Base-by-base conservation (phyloP, 2,797 vertebrate genomes). In the Heterohyrax brucei region DNA sequence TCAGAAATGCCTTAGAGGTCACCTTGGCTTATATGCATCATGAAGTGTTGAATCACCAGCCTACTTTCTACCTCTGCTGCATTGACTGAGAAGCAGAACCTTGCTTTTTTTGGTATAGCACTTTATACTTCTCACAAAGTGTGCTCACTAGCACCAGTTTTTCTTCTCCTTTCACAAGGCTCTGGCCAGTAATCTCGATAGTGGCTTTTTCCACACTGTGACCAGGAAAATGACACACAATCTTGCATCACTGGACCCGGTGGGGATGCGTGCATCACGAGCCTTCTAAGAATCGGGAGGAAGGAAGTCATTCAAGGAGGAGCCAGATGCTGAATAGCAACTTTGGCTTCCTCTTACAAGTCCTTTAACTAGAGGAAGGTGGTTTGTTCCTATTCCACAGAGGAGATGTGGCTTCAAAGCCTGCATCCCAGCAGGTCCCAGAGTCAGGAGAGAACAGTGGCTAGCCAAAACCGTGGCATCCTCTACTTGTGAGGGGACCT, bases 281-380 rank as follows among this genome's bases (percentile, higher is more conserved):
- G 95, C 95, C 97, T 96, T 98, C 96, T 96, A 97, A 97, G 97
- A 97, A 97, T 86, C 50, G 56, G 84, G 91, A 97, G 97, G 97
- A 98, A 98, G 97, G 97, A 98, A 97, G 93, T 96, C 94, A 94
- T 92, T 97, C 93, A 87, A 77, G 91, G 96, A 96, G 59, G 73
- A 91, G 91, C 93, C 96, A 86, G 89, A 96, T 92, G 80, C 90
- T 84, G 61, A 93, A n/a, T 72, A 73, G 80, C 87, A 64, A 85
- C 72, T 95, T 50, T 61, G 89, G 48, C 85, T 97, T 93, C 96
- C 85, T 96, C 79, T 64, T 5, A 16, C 80, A 86, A 64, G 84
- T 91, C 64, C 83, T 76, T 73, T 48, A n/a, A 76, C 59, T 48
- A 33, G 7, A 89, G 87, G 77, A 94, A 90, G 28, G 33, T 61